Conservation (phyloP, 2,113 vertebrate genomes). For the Corapipo altera region DNA sequence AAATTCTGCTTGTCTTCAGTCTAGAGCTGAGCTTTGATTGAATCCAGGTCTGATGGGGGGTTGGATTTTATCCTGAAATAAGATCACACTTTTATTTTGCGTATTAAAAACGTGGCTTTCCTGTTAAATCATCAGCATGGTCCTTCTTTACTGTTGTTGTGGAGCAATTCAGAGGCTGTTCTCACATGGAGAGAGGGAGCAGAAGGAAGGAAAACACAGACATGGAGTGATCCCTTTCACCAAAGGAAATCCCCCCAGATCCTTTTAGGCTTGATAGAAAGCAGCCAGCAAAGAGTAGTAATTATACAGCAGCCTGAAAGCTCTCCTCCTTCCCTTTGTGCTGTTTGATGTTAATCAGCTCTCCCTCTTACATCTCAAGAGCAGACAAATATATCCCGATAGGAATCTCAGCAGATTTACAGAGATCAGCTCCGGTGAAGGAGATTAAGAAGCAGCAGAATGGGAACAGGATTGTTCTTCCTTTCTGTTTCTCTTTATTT, state of each 20-base stretch:
- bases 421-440: neutral
- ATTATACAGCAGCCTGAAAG: conserved; percentile 50
- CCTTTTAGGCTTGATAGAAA: conserved; percentile 46
- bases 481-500: neutral
- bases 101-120: neutral
- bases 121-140: neutral
- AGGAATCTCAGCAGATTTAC: conserved; percentile 39
- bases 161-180: neutral
- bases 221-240: conserved; percentile 18
- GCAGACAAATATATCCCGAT: conserved; percentile 39
- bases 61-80: neutral
- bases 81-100: neutral
- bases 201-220: neutral
- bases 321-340: neutral
- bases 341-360: conserved; percentile 13
- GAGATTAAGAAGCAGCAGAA: conserved; percentile 7
- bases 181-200: neutral
- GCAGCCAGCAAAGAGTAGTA: conserved; percentile 47
- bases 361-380: conserved; percentile 44
- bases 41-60: neutral
- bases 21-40: neutral
- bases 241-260: conserved; percentile 37
- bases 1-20: neutral
- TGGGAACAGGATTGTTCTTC: neutral
- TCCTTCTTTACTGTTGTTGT: neutral